These are phyloP conservation scores for Phyto melanocephala DNA, from an alignment of 2,888 invertebrate genomes.

Conservation along the genomic window DNA sequence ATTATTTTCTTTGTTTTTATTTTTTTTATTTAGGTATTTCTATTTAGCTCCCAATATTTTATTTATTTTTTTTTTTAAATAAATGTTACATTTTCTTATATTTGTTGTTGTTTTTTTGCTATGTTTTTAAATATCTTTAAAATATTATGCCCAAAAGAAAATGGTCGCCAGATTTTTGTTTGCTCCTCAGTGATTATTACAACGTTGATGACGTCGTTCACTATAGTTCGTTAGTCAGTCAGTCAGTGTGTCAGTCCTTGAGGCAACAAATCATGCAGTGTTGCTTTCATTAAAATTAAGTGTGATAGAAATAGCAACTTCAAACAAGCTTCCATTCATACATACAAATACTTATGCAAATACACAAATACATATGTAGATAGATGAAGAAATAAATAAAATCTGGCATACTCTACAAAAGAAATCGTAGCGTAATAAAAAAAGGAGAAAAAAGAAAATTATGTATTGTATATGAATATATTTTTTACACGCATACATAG, in stretches of 20 bases:
- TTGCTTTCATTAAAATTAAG: constrained; percentile 53
- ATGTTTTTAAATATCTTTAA: background rate
- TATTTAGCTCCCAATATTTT: too few species aligned
- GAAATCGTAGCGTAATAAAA: background rate
- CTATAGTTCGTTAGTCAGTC: background rate
- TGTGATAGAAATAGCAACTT: constrained; percentile 41
- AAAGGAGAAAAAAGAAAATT: too few species aligned
- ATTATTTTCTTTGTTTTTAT: too few species aligned
- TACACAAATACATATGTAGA: background rate
- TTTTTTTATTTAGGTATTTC: background rate
- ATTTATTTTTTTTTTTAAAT: background rate
- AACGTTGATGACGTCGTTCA: background rate
- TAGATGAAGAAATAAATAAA: constrained; percentile 15
- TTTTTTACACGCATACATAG: background rate
- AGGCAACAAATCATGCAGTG: constrained; percentile 60
- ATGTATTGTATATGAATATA: background rate
- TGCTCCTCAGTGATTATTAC: background rate
- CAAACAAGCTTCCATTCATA: constrained; percentile 8
- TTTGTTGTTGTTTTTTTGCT: background rate
- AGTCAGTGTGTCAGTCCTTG: constrained; percentile 38
- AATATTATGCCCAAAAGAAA: constrained; percentile 47
- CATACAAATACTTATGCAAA: background rate
- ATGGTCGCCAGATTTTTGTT: constrained; percentile 50
- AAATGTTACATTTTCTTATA: background rate
- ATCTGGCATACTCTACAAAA: constrained; percentile 20